Conservation (phyloP, 1,140 invertebrate species). For the Zaprionus kolodkinae region DNA sequence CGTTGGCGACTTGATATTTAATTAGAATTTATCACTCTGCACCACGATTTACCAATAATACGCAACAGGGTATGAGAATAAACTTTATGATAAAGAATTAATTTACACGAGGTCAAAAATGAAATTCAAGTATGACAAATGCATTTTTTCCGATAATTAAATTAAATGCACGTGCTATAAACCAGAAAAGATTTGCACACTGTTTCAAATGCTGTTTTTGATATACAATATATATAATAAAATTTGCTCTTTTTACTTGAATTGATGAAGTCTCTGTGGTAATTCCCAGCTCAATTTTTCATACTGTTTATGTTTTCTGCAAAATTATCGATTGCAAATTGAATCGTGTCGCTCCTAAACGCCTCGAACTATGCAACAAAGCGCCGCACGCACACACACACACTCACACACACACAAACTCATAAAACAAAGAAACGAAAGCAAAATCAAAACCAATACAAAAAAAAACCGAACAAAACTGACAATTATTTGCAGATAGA, state of each 20-base stretch:
- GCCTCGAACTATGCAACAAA: slow-evolving; percentile 13
- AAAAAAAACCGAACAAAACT: slow-evolving; percentile 35
- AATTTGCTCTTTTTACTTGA: background rate
- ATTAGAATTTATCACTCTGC: background rate
- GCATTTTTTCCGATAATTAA: background rate
- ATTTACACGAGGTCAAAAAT: background rate
- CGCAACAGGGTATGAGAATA: background rate
- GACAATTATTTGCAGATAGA: slow-evolving; percentile 57
- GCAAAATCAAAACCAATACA: slow-evolving; percentile 12
- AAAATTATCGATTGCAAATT: background rate
- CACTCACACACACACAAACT: no score
- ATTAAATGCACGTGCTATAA: background rate
- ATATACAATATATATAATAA: background rate
- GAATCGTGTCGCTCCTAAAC: slow-evolving; percentile 6
- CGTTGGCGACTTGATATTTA: background rate
- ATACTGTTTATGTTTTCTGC: background rate
- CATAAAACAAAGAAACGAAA: slow-evolving; percentile 3
- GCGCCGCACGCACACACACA: background rate
- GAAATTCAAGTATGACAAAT: slow-evolving; percentile 4
- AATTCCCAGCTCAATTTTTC: background rate
- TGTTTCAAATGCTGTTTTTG: background rate
- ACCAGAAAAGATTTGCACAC: background rate
- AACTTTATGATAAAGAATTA: background rate
- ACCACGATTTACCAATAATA: background rate
- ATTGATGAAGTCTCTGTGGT: background rate